Base-by-base conservation (phyloP, 2,113 vertebrate species). In the Paratilapia polleni region DNA sequence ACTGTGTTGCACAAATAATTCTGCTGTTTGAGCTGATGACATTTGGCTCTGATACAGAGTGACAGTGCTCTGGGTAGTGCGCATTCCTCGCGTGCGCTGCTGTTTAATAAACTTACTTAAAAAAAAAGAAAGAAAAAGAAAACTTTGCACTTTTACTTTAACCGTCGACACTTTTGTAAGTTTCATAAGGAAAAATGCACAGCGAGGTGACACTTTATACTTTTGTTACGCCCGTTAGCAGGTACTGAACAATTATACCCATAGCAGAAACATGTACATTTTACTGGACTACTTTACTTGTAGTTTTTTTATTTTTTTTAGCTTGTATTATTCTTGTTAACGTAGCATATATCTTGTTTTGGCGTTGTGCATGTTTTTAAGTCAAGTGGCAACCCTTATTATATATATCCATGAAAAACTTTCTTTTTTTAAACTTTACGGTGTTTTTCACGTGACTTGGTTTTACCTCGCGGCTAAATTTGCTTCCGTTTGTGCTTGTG, bases 51-150 rank as follows among this genome's bases (percentile, higher is more conserved):
- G 86, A 79, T 76, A 62, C 78, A 36, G 78, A 58, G 52, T 85
- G 91, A 90, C 91, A 86, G 56, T 85, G 75, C 83, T 85, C 24
- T 43, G 38, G 22, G 60, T 24, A 54, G 88, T 4, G 82, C 78
- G 81, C 85, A 19, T 9, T 64, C 13, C 66, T 82, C 80, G 77
- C 84, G 80, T 83, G 89, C 84, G 90, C 85, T 15, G 77, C 88
- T 64, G 26, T 70, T n/a, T n/a, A n/a, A n/a, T n/a, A 26, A 84
- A 80, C 28, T 15, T 49, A 70, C 64, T 70, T 43, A 20, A 70
- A 22, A 49, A 70, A 13, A 41, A 41, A 41, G 1, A 41, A 11
- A 12, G 28, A 15, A 49, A 12, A 28, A 28, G 49, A 28, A 70
- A 31, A 70, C 66, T 52, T 41, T 36, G n/a, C 20, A 3, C 54